These are phyloP conservation scores for Lucifuga dentata DNA, from an alignment of 2,113 vertebrate genomes.

Conservation along the genomic window DNA sequence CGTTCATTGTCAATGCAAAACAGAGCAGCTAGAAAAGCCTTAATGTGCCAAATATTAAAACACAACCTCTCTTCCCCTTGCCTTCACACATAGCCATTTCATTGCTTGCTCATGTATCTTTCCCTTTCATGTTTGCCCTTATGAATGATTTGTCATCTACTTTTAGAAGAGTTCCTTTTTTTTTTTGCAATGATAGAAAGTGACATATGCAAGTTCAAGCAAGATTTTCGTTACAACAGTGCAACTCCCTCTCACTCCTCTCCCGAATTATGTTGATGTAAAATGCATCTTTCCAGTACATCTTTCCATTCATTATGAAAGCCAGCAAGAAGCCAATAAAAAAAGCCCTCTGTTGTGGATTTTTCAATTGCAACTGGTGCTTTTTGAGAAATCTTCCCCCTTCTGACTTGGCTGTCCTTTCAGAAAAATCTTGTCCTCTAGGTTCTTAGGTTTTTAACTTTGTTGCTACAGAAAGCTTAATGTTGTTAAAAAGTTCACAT, in stretches of 20 bases:
- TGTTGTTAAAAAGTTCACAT: constrained; percentile 72
- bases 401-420: constrained; percentile 25
- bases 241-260: not conserved
- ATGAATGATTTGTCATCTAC: constrained; percentile 45
- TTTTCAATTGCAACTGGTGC: not conserved
- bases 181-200: constrained; percentile 35
- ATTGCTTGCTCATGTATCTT: constrained; percentile 50
- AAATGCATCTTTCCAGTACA: constrained; percentile 10
- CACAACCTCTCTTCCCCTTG: constrained; percentile 23
- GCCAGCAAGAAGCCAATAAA: not conserved
- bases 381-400: not conserved
- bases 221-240: constrained; percentile 8
- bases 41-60: constrained; percentile 58
- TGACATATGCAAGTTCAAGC: constrained; percentile 26
- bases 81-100: constrained; percentile 29
- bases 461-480: constrained; percentile 50
- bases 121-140: constrained; percentile 29
- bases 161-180: constrained; percentile 41
- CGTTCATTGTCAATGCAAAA: constrained; percentile 52
- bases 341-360: no score
- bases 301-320: no score
- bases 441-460: constrained; percentile 58
- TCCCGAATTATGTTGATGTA: constrained; percentile 16
- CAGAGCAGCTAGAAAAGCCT: constrained; percentile 43
- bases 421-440: constrained; percentile 42